A percentile compares a stretch with the other conserved stretches of the same genome.
Conservation (phyloP, 2,888 invertebrate genomes). For the Rhagonycha lutea region DNA sequence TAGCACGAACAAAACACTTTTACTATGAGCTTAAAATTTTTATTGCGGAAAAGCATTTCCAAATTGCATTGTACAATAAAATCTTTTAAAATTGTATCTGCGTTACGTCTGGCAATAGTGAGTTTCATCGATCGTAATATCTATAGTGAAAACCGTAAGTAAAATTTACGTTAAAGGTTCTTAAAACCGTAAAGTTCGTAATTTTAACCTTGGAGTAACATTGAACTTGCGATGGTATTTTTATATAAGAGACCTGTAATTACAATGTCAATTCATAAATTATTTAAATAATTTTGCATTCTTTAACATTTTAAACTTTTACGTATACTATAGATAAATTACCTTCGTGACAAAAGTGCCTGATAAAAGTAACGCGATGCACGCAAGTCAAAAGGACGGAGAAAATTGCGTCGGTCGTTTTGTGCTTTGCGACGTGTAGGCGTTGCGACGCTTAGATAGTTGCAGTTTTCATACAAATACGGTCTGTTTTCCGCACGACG, state of each 20-base stretch:
- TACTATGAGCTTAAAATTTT: not conserved
- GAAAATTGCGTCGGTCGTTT: constrained; percentile 24
- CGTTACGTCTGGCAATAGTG: not conserved
- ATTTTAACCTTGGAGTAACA: not conserved
- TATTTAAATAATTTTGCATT: not conserved
- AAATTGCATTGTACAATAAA: not conserved
- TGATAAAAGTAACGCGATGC: constrained; percentile 34
- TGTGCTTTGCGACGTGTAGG: constrained; percentile 33
- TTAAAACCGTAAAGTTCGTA: not conserved
- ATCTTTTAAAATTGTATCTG: not conserved
- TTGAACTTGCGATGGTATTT: not conserved
- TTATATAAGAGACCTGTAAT: not conserved
- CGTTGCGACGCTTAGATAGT: constrained; percentile 39
- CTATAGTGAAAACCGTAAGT: not conserved
- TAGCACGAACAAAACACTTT: not conserved
- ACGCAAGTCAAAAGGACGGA: constrained; percentile 30
- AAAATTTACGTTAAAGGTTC: not conserved
- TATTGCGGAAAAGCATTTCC: not conserved
- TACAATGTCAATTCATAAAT: not conserved
- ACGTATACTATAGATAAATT: not conserved
- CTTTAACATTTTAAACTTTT: not conserved
- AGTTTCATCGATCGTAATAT: not conserved
- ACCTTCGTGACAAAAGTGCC: not conserved
- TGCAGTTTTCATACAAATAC: constrained; percentile 31
- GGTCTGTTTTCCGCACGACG: constrained; percentile 17